Evolutionary conservation across 2,888 invertebrate species (phyloP).

Genomic region (Ectemnius continuus): DNA sequence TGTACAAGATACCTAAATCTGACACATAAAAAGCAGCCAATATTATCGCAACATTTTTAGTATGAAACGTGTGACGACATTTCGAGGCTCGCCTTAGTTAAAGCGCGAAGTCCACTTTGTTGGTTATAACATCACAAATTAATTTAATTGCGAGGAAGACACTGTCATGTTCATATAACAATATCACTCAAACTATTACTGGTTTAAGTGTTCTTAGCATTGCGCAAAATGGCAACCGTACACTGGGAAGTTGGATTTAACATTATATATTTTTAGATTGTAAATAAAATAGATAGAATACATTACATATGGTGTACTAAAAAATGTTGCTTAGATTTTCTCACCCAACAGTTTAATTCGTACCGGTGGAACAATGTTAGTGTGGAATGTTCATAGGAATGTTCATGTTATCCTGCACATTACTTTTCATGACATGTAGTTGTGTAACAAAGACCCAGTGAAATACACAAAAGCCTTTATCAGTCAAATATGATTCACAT

Average conservation of each 20-base stretch:
- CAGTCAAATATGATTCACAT: constrained; percentile 30
- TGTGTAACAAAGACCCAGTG: constrained; percentile 7
- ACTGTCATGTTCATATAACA: constrained; percentile 36
- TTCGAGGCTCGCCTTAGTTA: constrained; percentile 33
- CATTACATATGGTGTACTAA: constrained; percentile 57
- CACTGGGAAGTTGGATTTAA: constrained; percentile 53
- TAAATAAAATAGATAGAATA: constrained; percentile 72
- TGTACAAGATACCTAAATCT: constrained; percentile 28
- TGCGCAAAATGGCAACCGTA: constrained; percentile 48
- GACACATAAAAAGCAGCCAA: constrained; percentile 11
- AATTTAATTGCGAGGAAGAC: constrained; percentile 42
- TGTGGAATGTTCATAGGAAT: no score
- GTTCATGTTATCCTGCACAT: no score
- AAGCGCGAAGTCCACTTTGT: constrained; percentile 49
- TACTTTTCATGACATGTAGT: constrained; percentile 13
- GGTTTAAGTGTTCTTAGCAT: constrained; percentile 59
- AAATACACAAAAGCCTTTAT: constrained; percentile 25
- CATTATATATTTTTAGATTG: constrained; percentile 69
- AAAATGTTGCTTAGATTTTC: constrained; percentile 58
- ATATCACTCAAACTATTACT: constrained; percentile 44
- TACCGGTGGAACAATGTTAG: no score
- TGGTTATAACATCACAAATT: constrained; percentile 44
- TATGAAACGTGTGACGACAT: constrained; percentile 12
- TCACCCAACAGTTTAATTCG: constrained; percentile 34
- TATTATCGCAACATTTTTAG: constrained; percentile 24